A percentile compares a stretch with the other conserved stretches of the same genome.
phyloP scores from a whole-genome alignment of 2,797 vertebrate species.

The Aplochiton taeniatus region DNA sequence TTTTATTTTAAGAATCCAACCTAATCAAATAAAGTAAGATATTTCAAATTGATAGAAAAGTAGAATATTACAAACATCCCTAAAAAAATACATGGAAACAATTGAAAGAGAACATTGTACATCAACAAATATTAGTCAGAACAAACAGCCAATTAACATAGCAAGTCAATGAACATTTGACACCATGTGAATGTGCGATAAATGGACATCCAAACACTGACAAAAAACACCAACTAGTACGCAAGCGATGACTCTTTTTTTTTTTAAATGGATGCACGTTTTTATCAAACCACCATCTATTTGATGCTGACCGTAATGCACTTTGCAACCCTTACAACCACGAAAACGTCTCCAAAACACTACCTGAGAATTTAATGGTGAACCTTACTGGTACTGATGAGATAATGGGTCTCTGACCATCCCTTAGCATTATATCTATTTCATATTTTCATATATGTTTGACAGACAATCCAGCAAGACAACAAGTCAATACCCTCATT shows the following conservation, averaged over 20 bases:
- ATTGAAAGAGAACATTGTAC: background rate
- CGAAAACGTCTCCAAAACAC: slow-evolving; percentile 79
- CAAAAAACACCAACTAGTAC: slow-evolving; percentile 13
- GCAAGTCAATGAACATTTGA: background rate
- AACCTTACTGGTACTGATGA: slow-evolving; percentile 88
- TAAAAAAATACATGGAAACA: background rate
- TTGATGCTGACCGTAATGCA: slow-evolving; percentile 67
- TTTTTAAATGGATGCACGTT: slow-evolving; percentile 24
- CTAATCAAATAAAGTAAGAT: slow-evolving; percentile 16
- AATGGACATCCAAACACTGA: slow-evolving; percentile 11
- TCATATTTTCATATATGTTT: slow-evolving; percentile 45
- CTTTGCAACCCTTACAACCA: slow-evolving; percentile 58
- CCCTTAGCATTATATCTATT: slow-evolving; percentile 58
- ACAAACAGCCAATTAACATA: background rate
- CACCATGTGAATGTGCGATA: background rate
- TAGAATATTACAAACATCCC: slow-evolving; percentile 18
- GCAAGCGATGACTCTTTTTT: slow-evolving; percentile 38
- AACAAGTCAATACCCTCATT: slow-evolving; percentile 35
- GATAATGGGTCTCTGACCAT: slow-evolving; percentile 55
- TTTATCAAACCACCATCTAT: slow-evolving; percentile 18
- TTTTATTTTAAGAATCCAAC: slow-evolving; percentile 20
- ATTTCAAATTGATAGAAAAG: slow-evolving; percentile 13
- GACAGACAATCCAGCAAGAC: slow-evolving; percentile 38
- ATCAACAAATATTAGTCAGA: background rate
- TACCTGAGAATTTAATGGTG: slow-evolving; percentile 95